phyloP scores from a whole-genome alignment of 2,797 vertebrate species.

The Bryconaethiops microstoma region DNA sequence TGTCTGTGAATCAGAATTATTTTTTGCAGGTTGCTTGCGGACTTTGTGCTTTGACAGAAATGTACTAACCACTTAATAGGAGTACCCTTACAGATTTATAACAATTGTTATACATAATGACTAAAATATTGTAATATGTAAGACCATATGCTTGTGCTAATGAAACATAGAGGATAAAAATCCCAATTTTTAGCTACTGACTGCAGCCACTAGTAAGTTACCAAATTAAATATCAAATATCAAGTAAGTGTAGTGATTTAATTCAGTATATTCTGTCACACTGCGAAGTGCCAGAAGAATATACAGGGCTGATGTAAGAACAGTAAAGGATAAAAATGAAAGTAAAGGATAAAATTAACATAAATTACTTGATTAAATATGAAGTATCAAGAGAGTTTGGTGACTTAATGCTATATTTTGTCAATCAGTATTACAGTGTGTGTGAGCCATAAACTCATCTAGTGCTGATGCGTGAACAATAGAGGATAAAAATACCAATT shows the following conservation, averaged over 20 bases:
- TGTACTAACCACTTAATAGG: too few species aligned
- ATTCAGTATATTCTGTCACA: not conserved
- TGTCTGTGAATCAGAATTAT: too few species aligned
- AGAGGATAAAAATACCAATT: constrained; percentile 3
- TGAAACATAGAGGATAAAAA: not conserved
- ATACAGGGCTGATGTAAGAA: constrained; percentile 4
- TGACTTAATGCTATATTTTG: not conserved
- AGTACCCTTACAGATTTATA: too few species aligned
- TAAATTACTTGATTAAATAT: not conserved
- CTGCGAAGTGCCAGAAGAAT: not conserved
- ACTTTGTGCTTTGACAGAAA: too few species aligned
- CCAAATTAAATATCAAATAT: not conserved
- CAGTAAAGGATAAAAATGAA: not conserved
- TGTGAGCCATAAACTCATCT: not conserved
- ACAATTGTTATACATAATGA: too few species aligned
- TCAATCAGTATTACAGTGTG: not conserved
- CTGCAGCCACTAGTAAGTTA: not conserved
- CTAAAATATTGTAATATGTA: not conserved
- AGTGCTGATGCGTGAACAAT: constrained; percentile 9
- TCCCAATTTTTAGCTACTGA: not conserved
- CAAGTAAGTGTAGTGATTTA: not conserved
- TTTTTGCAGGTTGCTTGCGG: too few species aligned
- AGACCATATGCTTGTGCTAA: not conserved
- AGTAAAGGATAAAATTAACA: not conserved
- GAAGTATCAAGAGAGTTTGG: not conserved